These are phyloP conservation scores for Nycteola revayana DNA, from an alignment of 2,888 invertebrate species.

Conservation along the genomic window DNA sequence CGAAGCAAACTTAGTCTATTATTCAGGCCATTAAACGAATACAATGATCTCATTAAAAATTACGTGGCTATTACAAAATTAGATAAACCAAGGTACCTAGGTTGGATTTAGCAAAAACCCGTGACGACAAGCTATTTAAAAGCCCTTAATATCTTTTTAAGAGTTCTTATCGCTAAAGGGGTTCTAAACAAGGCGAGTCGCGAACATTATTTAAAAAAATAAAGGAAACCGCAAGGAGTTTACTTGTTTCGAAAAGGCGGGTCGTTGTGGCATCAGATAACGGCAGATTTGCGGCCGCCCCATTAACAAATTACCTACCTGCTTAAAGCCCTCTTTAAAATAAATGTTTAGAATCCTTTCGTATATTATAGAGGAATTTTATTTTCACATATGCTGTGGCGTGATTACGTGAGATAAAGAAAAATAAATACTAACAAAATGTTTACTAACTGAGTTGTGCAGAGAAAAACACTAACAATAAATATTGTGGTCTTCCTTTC, in stretches of 20 bases:
- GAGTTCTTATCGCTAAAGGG: constrained; percentile 71
- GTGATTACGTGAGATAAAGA: constrained; percentile 43
- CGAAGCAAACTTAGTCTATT: constrained; percentile 16
- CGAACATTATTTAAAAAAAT: constrained; percentile 73
- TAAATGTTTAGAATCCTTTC: constrained; percentile 41
- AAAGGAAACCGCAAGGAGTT: constrained; percentile 60
- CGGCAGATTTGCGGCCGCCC: constrained; percentile 69
- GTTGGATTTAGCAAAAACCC: constrained; percentile 38
- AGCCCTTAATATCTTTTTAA: constrained; percentile 73
- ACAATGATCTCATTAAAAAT: constrained; percentile 17
- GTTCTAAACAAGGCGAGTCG: constrained; percentile 68
- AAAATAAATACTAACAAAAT: constrained; percentile 41
- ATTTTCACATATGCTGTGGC: constrained; percentile 44
- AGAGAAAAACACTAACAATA: too few species aligned
- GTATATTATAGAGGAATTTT: constrained; percentile 30
- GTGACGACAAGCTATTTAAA: constrained; percentile 69
- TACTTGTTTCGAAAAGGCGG: constrained; percentile 75
- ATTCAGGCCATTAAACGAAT: constrained; percentile 18
- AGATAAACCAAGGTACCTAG: constrained; percentile 17
- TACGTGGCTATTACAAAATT: constrained; percentile 21
- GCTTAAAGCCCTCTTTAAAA: constrained; percentile 48
- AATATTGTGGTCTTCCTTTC: too few species aligned
- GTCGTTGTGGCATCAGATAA: constrained; percentile 71
- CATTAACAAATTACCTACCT: constrained; percentile 78
- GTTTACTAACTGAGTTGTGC: constrained; percentile 6